phyloP scores from a whole-genome alignment of 2,888 invertebrate genomes.

The Cerceris rybyensis region DNA sequence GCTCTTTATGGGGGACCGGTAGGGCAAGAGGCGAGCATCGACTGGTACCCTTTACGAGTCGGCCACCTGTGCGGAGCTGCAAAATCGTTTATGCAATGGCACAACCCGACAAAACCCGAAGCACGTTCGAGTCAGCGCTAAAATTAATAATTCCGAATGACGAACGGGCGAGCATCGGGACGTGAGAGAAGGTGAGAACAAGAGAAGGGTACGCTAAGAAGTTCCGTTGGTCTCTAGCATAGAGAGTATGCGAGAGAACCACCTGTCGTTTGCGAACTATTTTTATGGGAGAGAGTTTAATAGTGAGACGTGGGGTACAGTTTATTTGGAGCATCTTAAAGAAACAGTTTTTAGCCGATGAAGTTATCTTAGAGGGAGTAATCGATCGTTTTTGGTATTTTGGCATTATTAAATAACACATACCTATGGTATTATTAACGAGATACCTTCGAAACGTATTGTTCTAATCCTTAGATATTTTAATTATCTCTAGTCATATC shows the following conservation, averaged over 20 bases:
- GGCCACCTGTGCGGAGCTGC: constrained; percentile 59
- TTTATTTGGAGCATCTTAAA: no score
- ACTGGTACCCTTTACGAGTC: constrained; percentile 60
- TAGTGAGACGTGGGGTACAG: no score
- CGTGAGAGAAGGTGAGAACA: constrained; percentile 24
- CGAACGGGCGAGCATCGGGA: constrained; percentile 21
- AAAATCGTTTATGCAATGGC: constrained; percentile 59
- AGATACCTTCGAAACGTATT: no score
- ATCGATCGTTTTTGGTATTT: no score
- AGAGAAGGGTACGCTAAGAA: not conserved
- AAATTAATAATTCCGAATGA: constrained; percentile 64
- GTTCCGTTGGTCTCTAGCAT: not conserved
- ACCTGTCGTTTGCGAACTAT: not conserved
- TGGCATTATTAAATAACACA: no score
- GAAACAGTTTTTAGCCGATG: no score
- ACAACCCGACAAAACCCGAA: constrained; percentile 20
- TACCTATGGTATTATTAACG: no score
- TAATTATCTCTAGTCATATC: no score
- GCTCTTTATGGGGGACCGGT: constrained; percentile 44
- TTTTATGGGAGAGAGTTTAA: not conserved
- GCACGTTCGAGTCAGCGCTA: constrained; percentile 50
- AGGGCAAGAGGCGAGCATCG: constrained; percentile 31
- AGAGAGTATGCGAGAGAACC: not conserved
- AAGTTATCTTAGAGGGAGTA: no score
- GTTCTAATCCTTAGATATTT: no score